Conservation (phyloP, 2,113 vertebrate genomes). For the Rhombomys opimus region DNA sequence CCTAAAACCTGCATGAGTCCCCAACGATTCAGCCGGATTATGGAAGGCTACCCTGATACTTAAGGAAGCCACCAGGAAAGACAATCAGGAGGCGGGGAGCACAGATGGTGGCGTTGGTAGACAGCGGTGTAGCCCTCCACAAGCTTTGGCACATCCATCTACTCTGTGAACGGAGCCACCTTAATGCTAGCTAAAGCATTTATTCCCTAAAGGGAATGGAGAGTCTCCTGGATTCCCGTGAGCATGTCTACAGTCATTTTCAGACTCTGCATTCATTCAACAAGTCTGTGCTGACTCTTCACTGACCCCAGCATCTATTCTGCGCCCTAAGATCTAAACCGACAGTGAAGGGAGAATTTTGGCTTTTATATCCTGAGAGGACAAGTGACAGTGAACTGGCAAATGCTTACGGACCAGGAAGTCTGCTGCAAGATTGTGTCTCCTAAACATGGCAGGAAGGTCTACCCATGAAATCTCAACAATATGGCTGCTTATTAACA, state of each 20-base stretch:
- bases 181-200: not conserved
- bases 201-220: not conserved
- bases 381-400: not conserved
- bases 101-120: not conserved
- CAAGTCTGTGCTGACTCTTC: not conserved
- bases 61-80: not conserved
- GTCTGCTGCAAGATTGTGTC: not conserved
- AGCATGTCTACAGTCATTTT: not conserved
- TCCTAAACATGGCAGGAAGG: not conserved
- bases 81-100: not conserved
- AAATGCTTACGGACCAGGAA: not conserved
- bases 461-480: not conserved
- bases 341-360: not conserved
- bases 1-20: not conserved
- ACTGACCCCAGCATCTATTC: not conserved
- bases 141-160: not conserved
- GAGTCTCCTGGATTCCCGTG: not conserved
- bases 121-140: not conserved
- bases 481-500: not conserved
- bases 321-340: not conserved
- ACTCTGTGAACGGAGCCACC: not conserved
- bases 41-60: not conserved
- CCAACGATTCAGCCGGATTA: not conserved
- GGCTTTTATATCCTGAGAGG: not conserved
- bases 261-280: not conserved